Evolutionary conservation across 2,888 invertebrate genomes (phyloP), one percentile per base, ranked within the genome.

Genomic region (Cistogaster globosa): DNA sequence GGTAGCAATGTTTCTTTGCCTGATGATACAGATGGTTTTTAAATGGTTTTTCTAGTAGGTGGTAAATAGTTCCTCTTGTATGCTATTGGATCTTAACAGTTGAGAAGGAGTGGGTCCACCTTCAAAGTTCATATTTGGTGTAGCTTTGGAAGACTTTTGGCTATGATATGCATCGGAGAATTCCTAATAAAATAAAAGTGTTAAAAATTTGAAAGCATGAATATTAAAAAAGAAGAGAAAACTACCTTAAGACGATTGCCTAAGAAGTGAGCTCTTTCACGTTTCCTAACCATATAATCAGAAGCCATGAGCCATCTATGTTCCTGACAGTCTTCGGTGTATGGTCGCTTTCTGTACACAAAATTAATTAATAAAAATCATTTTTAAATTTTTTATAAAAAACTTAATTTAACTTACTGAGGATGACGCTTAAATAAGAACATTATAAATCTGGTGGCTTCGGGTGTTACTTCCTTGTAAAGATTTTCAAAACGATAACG

Each of bases 221-320:
- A 36, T 11, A 36, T 26, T 12, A 12, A 2, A 42, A 12, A 42
- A 2, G 12, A 12, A 42, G 1, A 26, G 4, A 53, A 3, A 22
- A 16, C 67, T 92, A 96, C 96, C 94, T 97, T 97, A 83, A 97
- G 94, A 90, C 96, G 94, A 92, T 95, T 96, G 84, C 97, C 97
- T 77, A 97, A 94, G 94, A 98, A 98, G 86, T 96, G 94, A 38
- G 97, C 96, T 77, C 97, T 94, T 92, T 98, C 98, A 45, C 98
- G 94, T 92, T 98, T 97, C 93, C 96, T 97, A 89, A 97, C 96
- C 96, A 98, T 97, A 91, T 96, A 97, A 92, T 98, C 98, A 51
- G 97, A 96, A 57, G 97, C 96, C 88, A 97, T 94, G 78, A 99
- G 94, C 99, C 99, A 99, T 92, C 98, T 96, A 93, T 99, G 98